Percentiles rank a stretch among this genome's conserved stretches.
Evolutionary conservation across 2,113 vertebrate species (phyloP).

Genomic region (Ahaetulla prasina): DNA sequence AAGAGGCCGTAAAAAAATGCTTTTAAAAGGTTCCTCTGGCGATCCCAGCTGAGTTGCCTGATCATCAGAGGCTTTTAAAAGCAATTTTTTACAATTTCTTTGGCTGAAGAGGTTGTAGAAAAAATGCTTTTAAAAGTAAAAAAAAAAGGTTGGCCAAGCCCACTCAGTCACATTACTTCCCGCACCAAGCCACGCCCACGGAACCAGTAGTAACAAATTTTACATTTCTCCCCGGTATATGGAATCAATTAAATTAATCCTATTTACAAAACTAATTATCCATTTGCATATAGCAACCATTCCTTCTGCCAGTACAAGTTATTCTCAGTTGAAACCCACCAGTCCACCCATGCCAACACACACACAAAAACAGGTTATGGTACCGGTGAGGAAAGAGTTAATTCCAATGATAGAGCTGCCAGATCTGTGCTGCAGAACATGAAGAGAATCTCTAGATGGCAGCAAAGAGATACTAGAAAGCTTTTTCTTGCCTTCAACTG

Average conservation of each 20-base stretch:
- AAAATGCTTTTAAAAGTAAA: too few species aligned
- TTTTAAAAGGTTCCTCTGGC: too few species aligned
- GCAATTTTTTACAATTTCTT: too few species aligned
- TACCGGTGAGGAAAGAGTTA: background rate
- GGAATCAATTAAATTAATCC: background rate
- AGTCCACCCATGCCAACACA: background rate
- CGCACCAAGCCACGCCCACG: too few species aligned
- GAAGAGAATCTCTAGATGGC: background rate
- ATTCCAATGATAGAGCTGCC: background rate
- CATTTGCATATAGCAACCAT: background rate
- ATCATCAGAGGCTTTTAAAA: too few species aligned
- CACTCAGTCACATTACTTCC: too few species aligned
- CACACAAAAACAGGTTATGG: background rate
- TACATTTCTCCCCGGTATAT: too few species aligned
- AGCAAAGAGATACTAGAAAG: background rate
- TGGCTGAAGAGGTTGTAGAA: too few species aligned
- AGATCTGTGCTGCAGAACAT: background rate
- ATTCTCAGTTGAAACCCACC: background rate
- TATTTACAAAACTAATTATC: background rate
- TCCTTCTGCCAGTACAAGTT: background rate
- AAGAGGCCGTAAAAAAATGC: too few species aligned
- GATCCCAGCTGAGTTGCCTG: too few species aligned
- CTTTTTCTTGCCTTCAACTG: background rate
- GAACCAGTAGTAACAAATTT: too few species aligned
- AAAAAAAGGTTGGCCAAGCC: too few species aligned